phyloP scores from a whole-genome alignment of 1,140 invertebrate genomes.

The Trinorchestia longiramus region DNA sequence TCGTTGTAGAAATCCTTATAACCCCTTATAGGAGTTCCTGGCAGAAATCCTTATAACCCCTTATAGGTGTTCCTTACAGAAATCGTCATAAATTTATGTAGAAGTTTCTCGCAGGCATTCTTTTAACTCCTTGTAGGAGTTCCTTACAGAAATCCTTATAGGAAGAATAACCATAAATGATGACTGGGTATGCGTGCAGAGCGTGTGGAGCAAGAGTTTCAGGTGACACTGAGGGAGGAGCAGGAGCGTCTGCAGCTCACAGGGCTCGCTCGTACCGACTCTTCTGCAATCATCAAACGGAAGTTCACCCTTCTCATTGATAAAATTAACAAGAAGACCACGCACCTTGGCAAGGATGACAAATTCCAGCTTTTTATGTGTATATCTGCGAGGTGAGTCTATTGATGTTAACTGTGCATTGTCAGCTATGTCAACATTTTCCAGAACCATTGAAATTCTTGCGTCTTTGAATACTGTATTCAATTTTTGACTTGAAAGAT shows the following conservation, averaged over 20 bases:
- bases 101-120: too few species aligned
- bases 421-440: background rate
- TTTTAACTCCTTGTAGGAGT: too few species aligned
- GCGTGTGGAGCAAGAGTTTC: slow-evolving; percentile 84
- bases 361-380: slow-evolving; percentile 98
- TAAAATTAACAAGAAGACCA: slow-evolving; percentile 85
- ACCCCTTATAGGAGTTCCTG: too few species aligned
- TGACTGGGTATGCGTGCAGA: background rate
- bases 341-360: slow-evolving; percentile 94
- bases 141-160: too few species aligned
- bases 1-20: too few species aligned
- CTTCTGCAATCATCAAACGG: slow-evolving; percentile 69
- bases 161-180: background rate
- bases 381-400: slow-evolving; percentile 82
- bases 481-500: background rate
- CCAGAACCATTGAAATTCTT: background rate
- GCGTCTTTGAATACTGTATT: background rate
- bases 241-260: slow-evolving; percentile 69
- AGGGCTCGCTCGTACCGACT: slow-evolving; percentile 70
- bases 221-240: slow-evolving; percentile 72
- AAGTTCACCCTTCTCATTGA: slow-evolving; percentile 72
- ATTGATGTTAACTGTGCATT: background rate
- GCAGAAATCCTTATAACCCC: too few species aligned
- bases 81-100: too few species aligned
- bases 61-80: too few species aligned